Base-by-base conservation (phyloP, 2,113 vertebrate species). In the Dendropsophus ebraccatus region DNA sequence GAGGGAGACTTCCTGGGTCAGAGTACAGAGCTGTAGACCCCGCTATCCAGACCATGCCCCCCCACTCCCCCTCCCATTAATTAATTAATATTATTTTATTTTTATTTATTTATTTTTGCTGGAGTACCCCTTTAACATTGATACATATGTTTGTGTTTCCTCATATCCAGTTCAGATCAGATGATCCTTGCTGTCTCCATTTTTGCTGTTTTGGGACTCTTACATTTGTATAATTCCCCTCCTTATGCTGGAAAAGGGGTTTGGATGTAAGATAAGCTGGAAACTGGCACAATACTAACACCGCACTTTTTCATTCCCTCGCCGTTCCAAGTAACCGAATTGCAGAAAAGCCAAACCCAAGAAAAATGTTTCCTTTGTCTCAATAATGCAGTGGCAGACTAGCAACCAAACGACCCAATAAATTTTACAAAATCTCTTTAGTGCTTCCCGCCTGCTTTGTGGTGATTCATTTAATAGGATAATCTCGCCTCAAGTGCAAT, bases 341-440 rank as follows among this genome's bases (percentile, higher is more conserved):
- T 74, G n/a, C 67, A 58, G 32, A 28, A 32, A 87, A 87, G 85
- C 37, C 85, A 74, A 87, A 87, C 77, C 85, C 70, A 81, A 58
- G 52, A 81, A 80, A 86, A 80, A 81, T 60, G 50, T 74, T 87
- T 81, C 85, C 78, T 87, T 87, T 87, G 78, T 87, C 70, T 81
- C 52, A 37, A 54, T 80, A 73, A 73, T 81, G 76, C 85, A 87
- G 85, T 74, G 78, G 85, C 69, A 81, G 77, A 28, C 67, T 74
- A 74, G 77, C 32, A 86, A 86, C 78, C 73, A 81, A 87, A 81
- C 28, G 58, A 81, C 85, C 69, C 67, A 81, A 81, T 87, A 87
- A 62, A 87, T 87, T 81, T 74, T 17, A 56, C 50, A 47, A 30
- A 30, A 74, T 87, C 62, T 58, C 56, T 58, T 81, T 56, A 86